phyloP scores from a whole-genome alignment of 2,888 invertebrate genomes.

The Clivina fossor region DNA sequence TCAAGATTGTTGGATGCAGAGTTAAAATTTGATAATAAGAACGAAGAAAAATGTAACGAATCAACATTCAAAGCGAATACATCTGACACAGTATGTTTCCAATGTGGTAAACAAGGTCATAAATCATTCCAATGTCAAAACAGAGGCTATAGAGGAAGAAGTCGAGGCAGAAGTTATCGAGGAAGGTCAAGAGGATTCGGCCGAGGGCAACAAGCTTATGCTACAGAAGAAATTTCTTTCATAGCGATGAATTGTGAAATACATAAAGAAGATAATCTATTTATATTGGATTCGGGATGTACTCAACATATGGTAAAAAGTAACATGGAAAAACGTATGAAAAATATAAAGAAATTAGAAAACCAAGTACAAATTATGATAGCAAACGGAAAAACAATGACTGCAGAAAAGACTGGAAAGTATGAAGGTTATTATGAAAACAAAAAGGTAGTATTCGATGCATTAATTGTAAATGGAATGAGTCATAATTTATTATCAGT shows the following conservation, averaged over 20 bases:
- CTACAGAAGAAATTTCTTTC: conserved; percentile 2
- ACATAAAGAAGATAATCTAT: background rate
- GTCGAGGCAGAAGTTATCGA: background rate
- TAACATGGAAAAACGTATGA: background rate
- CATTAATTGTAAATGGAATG: too few relatives aligned
- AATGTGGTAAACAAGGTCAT: conserved; percentile 1
- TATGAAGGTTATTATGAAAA: too few relatives aligned
- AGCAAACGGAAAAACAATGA: background rate
- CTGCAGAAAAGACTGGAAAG: too few relatives aligned
- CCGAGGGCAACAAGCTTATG: background rate
- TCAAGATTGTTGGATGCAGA: too few relatives aligned
- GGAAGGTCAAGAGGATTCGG: conserved; percentile 2
- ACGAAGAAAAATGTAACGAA: background rate
- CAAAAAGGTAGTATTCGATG: too few relatives aligned
- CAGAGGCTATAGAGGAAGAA: background rate
- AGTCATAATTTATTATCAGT: background rate
- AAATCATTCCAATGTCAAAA: conserved; percentile 2
- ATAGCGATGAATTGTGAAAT: background rate
- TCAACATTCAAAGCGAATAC: background rate
- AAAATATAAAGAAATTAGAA: conserved; percentile 1
- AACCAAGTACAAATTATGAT: conserved; percentile 2
- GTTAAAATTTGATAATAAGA: background rate
- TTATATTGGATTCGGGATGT: conserved; percentile 2
- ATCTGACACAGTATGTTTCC: background rate
- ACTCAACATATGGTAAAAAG: conserved; percentile 1